A percentile compares a stretch with the other conserved stretches of the same genome.
phyloP scores from a whole-genome alignment of 2,113 vertebrate species.

The Oryzias curvinotus region DNA sequence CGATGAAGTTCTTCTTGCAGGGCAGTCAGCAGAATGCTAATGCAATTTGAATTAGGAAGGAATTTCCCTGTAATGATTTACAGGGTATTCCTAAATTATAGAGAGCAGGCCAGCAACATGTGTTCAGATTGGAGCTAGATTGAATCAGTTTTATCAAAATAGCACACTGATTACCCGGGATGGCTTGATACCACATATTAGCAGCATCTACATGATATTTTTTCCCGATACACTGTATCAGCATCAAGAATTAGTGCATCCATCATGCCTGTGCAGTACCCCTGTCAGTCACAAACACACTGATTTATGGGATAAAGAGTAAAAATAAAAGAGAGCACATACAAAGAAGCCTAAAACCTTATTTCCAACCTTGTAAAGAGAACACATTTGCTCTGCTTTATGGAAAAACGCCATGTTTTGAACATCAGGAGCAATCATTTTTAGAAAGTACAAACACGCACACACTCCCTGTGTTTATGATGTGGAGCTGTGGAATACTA shows the following conservation, averaged over 20 bases:
- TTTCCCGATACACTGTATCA: constrained; percentile 32
- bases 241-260: constrained; percentile 20
- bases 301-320: too few relatives aligned
- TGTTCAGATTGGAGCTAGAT: constrained; percentile 31
- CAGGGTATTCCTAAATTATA: constrained; percentile 47
- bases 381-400: constrained; percentile 21
- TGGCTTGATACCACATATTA: constrained; percentile 40
- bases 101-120: constrained; percentile 52
- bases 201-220: constrained; percentile 41
- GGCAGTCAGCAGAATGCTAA: constrained; percentile 54
- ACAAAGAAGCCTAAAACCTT: not conserved
- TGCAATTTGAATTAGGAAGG: constrained; percentile 56
- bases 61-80: constrained; percentile 58
- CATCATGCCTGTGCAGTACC: constrained; percentile 30
- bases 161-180: constrained; percentile 27
- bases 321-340: too few relatives aligned
- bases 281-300: constrained; percentile 36
- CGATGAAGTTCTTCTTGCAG: constrained; percentile 36
- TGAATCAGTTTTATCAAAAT: constrained; percentile 53
- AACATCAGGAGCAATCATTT: constrained; percentile 8
- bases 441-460: not conserved
- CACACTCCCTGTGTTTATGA: constrained; percentile 54
- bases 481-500: constrained; percentile 65
- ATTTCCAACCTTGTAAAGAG: constrained; percentile 31
- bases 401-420: constrained; percentile 17